Base-by-base conservation (phyloP, 2,113 vertebrate genomes). In the Takifugu flavidus region DNA sequence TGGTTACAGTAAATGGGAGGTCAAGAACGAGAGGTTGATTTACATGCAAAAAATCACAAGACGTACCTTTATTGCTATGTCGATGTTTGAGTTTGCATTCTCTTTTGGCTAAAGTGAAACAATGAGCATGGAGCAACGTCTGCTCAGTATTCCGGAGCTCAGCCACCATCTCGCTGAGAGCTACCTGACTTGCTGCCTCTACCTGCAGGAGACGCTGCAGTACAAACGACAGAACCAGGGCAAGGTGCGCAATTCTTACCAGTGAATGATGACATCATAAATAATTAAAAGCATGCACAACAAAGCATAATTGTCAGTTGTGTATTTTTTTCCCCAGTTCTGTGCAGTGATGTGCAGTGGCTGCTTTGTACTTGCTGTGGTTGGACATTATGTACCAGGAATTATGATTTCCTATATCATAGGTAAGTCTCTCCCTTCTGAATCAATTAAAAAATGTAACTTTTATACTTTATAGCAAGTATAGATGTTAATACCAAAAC, bases 361-460 rank as follows among this genome's bases (percentile, higher is more conserved):
- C 81, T 97, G 95, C 77, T 89, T 93, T 51, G 86, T 92, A 13
- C 83, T 98, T 64, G 93, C 92, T 44, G 77, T 93, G 49, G 89
- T 98, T 58, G 96, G 96, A 75, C 96, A 99, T 89, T 99, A 99
- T 81, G 91, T 99, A 78, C 97, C 97, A 7, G 96, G 97, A 86
- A 94, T 99, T 83, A 99, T 99, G 97, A 99, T 99, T 87, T 96
- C 94, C 72, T 99, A 98, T 83, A 99, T 99, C 60, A 90, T 98
- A 80, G 91, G 97, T 98, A 89, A 98, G 96, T 92, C 45, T 15
- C 20, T 5, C 88, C 11, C 4, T 29, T 1, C 14, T 10, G 51
- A 26, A 56, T 20, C 12, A n/a, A 25, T 12, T 4, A 46, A 1
- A 3, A 15, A 15, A 1, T 28, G 31, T 26, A 12, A 11, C n/a